Evolutionary conservation across 2,888 invertebrate species (phyloP).

Genomic region (Limnephilus auricula): DNA sequence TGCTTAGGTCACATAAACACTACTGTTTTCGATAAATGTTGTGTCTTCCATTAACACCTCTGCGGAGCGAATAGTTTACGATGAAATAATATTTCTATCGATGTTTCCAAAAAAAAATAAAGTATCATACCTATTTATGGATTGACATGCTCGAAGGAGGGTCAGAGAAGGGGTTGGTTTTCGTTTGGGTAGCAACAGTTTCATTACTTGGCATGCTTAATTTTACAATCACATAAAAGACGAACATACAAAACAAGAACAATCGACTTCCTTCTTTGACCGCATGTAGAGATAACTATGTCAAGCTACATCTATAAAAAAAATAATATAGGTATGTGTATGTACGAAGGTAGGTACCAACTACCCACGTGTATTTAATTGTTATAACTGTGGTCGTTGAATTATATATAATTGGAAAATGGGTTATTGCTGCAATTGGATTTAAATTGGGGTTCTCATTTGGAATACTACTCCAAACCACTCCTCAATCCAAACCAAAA

Average conservation of each 20-base stretch:
- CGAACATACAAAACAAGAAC: no score
- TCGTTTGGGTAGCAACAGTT: background rate
- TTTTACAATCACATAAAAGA: no score
- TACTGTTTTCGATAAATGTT: background rate
- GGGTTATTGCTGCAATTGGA: background rate
- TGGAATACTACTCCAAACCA: background rate
- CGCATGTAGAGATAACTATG: no score
- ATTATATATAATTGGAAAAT: no score
- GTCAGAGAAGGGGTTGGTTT: background rate
- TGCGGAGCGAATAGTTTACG: background rate
- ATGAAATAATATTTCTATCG: background rate
- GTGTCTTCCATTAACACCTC: background rate
- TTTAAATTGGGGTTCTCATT: background rate
- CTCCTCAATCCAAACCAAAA: background rate
- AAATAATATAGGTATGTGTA: no score
- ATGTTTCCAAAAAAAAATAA: background rate
- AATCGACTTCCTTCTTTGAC: no score
- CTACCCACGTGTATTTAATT: no score
- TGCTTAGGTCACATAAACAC: background rate
- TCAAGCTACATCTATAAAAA: no score
- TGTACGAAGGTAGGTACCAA: no score
- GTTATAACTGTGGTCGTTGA: no score
- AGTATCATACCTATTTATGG: background rate
- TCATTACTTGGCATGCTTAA: background rate
- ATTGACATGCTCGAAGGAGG: background rate